Evolutionary conservation across 1,140 invertebrate genomes (phyloP).

Genomic region (Polyergus mexicanus): DNA sequence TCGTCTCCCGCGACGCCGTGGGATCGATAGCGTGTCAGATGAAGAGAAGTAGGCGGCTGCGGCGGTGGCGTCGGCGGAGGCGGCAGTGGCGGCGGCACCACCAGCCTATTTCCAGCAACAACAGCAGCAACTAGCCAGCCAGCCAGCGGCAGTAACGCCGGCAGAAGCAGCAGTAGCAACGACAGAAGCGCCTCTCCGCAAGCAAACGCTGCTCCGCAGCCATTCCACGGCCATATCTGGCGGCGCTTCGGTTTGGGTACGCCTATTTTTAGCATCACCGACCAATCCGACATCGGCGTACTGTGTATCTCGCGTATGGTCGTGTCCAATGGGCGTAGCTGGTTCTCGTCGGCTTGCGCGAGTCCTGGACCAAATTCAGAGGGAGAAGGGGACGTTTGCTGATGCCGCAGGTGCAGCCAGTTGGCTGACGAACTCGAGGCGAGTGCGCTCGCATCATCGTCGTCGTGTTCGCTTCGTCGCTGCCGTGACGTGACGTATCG

Average conservation of each 20-base stretch:
- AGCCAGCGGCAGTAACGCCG: conserved; percentile 60
- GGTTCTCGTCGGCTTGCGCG: conserved; percentile 48
- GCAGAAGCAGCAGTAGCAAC: conserved; percentile 70
- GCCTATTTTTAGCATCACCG: conserved; percentile 64
- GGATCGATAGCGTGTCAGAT: conserved; percentile 75
- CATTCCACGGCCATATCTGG: conserved; percentile 82
- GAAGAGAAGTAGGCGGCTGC: conserved; percentile 71
- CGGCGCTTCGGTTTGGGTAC: conserved; percentile 68
- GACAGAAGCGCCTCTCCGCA: conserved; percentile 65
- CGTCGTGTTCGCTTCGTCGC: conserved; percentile 49
- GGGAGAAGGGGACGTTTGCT: conserved; percentile 63
- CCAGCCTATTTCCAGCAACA: conserved; percentile 67
- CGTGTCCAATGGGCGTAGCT: conserved; percentile 77
- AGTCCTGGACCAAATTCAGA: conserved; percentile 23
- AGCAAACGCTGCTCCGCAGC: conserved; percentile 76
- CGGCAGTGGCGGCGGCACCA: conserved; percentile 57
- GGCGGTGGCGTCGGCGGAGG: conserved; percentile 34
- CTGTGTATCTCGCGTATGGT: conserved; percentile 68
- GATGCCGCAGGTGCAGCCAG: conserved; percentile 79
- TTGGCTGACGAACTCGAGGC: conserved; percentile 82
- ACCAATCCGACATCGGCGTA: conserved; percentile 69
- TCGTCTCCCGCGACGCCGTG: conserved; percentile 67
- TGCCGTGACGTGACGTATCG: conserved; percentile 56
- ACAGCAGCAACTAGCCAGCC: conserved; percentile 69
- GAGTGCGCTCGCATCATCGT: conserved; percentile 78